Conservation (phyloP, 23 tunicate genomes). For the Halocynthia roretzi region DNA sequence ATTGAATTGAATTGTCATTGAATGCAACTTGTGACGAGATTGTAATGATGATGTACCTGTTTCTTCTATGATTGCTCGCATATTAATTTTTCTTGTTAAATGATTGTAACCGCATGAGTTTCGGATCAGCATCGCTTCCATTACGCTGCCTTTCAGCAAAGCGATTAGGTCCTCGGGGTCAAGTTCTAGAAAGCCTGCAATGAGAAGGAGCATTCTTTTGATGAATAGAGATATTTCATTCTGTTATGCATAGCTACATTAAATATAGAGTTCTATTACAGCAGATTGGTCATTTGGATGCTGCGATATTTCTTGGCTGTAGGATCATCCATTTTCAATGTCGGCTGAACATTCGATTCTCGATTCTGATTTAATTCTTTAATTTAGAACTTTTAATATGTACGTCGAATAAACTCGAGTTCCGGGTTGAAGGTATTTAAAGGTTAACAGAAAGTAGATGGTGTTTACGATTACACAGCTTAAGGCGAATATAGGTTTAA, state of each 20-base stretch:
- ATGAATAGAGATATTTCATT: too few relatives aligned
- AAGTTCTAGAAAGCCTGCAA: conserved; percentile 48
- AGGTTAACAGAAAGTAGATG: too few relatives aligned
- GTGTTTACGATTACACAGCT: too few relatives aligned
- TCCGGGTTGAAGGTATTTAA: too few relatives aligned
- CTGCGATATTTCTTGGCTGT: neutral
- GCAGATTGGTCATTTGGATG: neutral
- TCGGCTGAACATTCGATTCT: neutral
- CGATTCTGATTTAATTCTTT: neutral
- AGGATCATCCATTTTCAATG: neutral
- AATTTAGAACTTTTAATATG: neutral
- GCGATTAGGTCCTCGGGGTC: conserved; percentile 70
- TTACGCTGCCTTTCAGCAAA: conserved; percentile 72
- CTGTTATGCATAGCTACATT: too few relatives aligned
- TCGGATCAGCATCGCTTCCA: conserved; percentile 57
- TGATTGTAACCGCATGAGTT: conserved; percentile 62
- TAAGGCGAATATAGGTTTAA: too few relatives aligned
- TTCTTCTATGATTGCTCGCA: conserved; percentile 15
- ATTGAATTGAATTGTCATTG: neutral
- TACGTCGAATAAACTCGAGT: neutral
- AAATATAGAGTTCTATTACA: too few relatives aligned
- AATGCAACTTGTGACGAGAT: neutral
- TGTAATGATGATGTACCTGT: neutral
- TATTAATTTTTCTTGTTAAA: conserved; percentile 13
- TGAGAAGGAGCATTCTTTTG: neutral